phyloP scores from a whole-genome alignment of 2,113 vertebrate genomes.

The Pteropus alecto region DNA sequence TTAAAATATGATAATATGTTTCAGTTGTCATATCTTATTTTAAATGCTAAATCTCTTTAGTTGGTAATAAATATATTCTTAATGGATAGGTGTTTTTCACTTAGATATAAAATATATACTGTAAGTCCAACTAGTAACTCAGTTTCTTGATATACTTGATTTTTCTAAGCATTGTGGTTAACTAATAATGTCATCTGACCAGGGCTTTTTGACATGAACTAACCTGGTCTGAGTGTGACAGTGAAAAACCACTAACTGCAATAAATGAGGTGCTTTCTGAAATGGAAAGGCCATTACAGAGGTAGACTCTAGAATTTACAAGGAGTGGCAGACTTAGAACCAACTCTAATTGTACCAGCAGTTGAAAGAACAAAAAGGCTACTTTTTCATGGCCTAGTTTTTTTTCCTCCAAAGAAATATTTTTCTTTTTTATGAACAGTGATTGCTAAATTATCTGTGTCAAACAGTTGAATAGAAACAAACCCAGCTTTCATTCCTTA shows the following conservation, averaged over 20 bases:
- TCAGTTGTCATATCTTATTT: not conserved
- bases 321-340: not conserved
- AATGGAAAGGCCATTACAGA: not conserved
- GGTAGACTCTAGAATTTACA: not conserved
- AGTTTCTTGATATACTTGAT: not conserved
- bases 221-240: not conserved
- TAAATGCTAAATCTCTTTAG: not conserved
- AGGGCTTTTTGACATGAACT: not conserved
- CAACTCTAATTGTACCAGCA: not conserved
- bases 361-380: slow-evolving; percentile 8
- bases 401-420: not conserved
- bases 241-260: not conserved
- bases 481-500: not conserved
- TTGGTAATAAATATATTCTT: not conserved
- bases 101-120: not conserved
- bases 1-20: not conserved
- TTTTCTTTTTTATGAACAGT: not conserved
- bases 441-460: not conserved
- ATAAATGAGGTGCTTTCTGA: slow-evolving; percentile 36
- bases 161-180: not conserved
- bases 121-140: not conserved
- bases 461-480: slow-evolving; percentile 24
- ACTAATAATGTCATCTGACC: not conserved
- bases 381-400: not conserved
- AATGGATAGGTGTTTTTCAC: not conserved